Conservation (phyloP, 1,140 invertebrate genomes). For the Drosophila varians region DNA sequence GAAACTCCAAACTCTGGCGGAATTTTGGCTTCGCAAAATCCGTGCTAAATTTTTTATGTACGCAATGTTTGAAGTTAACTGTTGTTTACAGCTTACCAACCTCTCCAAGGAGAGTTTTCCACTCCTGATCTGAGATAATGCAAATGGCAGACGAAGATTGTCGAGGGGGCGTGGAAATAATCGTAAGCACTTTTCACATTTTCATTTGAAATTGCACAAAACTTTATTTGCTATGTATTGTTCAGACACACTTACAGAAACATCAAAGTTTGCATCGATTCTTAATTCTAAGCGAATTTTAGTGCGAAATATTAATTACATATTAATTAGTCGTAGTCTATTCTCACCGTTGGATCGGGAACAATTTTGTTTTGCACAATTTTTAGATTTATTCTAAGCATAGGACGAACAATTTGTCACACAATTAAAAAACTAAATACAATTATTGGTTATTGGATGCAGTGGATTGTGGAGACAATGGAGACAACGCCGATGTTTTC, state of each 20-base stretch:
- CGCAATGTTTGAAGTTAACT: constrained; percentile 53
- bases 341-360: constrained; percentile 9
- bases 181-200: constrained; percentile 55
- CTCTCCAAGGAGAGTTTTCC: constrained; percentile 54
- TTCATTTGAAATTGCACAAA: constrained; percentile 45
- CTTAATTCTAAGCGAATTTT: constrained; percentile 20
- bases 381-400: constrained; percentile 35
- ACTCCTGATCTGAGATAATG: constrained; percentile 57
- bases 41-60: constrained; percentile 62
- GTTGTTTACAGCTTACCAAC: constrained; percentile 62
- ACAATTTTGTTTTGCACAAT: constrained; percentile 41
- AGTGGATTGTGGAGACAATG: constrained; percentile 2
- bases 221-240: constrained; percentile 31
- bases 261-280: constrained; percentile 13
- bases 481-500: constrained; percentile 76
- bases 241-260: too few species aligned
- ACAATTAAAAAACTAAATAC: constrained; percentile 31
- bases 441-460: constrained; percentile 6
- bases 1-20: constrained; percentile 27
- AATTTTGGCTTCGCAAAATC: constrained; percentile 59
- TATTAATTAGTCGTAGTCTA: constrained; percentile 33
- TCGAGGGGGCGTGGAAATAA: not conserved
- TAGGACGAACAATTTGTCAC: constrained; percentile 26
- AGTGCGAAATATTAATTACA: constrained; percentile 12
- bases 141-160: constrained; percentile 39